Percentiles rank a stretch among this genome's conserved stretches.
phyloP scores from a whole-genome alignment of 1,140 invertebrate species.

The Pogonognathellus flavescens region DNA sequence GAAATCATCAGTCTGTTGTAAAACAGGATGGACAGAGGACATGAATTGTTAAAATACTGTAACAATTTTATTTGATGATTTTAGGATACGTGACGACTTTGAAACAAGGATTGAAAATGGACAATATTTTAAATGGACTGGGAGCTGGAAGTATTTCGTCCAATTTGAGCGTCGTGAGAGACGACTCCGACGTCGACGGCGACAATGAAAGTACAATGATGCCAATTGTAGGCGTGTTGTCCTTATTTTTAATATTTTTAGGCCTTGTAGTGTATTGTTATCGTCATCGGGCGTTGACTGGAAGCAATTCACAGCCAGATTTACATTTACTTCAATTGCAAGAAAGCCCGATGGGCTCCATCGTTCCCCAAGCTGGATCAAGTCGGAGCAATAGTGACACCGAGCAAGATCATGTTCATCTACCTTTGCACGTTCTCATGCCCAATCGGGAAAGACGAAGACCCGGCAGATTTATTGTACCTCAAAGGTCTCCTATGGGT shows the following conservation, averaged over 20 bases:
- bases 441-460: slow-evolving; percentile 19
- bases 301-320: slow-evolving; percentile 64
- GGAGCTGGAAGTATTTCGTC: neutral
- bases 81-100: neutral
- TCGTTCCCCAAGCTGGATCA: slow-evolving; percentile 60
- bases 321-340: slow-evolving; percentile 69
- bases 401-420: neutral
- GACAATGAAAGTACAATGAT: slow-evolving; percentile 71
- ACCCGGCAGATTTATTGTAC: slow-evolving; percentile 25
- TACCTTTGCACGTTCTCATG: neutral
- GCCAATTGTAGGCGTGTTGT: slow-evolving; percentile 77
- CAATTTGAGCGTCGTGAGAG: neutral
- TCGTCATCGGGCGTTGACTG: slow-evolving; percentile 70
- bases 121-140: slow-evolving; percentile 5
- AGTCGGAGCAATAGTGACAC: slow-evolving; percentile 57
- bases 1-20: too few species aligned
- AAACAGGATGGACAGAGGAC: too few species aligned
- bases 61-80: too few species aligned
- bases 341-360: slow-evolving; percentile 59
- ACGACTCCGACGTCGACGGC: neutral
- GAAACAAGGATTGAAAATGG: slow-evolving; percentile 10
- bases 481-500: slow-evolving; percentile 57
- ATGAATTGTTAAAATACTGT: too few species aligned
- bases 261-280: slow-evolving; percentile 78
- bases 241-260: slow-evolving; percentile 76